Conservation (phyloP, 2,113 vertebrate species). For the Meles meles region DNA sequence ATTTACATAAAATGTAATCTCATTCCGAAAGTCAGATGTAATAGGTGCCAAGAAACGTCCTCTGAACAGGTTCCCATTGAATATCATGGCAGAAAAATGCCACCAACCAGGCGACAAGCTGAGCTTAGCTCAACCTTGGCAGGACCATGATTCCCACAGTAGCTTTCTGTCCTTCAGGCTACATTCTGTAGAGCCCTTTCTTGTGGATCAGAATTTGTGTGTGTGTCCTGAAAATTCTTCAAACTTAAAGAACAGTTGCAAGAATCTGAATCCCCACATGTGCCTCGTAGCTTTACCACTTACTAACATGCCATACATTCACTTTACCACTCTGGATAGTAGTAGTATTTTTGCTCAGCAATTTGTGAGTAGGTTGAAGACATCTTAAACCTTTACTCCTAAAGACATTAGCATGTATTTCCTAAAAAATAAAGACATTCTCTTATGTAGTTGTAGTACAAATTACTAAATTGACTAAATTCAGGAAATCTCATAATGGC, state of each 20-base stretch:
- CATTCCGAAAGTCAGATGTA: neutral
- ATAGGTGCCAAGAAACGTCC: neutral
- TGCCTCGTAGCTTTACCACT: neutral
- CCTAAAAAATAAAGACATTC: slow-evolving; percentile 13
- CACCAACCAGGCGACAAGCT: neutral
- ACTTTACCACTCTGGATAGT: neutral
- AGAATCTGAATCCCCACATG: neutral
- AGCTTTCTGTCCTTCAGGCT: neutral
- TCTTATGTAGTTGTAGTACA: neutral
- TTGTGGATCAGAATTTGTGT: neutral
- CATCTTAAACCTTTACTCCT: neutral
- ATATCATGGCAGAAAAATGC: neutral
- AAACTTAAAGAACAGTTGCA: neutral
- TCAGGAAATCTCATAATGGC: neutral
- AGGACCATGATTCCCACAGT: neutral
- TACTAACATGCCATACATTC: neutral
- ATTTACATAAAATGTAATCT: neutral
- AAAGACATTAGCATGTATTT: neutral
- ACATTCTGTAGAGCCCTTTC: neutral
- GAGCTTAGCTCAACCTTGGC: neutral
- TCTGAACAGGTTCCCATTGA: neutral
- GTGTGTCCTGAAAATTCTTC: neutral
- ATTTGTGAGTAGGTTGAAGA: neutral
- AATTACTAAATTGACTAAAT: slow-evolving; percentile 12
- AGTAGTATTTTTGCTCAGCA: neutral